A percentile compares a stretch with the other conserved stretches of the same genome.
Conservation (phyloP, 2,113 vertebrate species). For the Pollimyrus isidori region DNA sequence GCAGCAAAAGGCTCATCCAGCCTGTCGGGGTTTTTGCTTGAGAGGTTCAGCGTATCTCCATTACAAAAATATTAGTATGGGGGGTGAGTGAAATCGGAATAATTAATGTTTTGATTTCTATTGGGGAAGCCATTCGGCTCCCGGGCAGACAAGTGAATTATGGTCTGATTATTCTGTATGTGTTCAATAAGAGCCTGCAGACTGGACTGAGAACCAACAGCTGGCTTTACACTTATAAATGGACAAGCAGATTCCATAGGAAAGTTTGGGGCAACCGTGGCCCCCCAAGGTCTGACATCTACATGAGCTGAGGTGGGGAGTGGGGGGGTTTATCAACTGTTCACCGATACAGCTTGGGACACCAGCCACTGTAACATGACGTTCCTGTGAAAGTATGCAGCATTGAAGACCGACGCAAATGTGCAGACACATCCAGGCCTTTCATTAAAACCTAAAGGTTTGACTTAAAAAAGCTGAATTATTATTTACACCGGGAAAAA, state of each 20-base stretch:
- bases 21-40: neutral
- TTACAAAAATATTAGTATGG: conserved; percentile 12
- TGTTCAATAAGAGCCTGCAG: conserved; percentile 14
- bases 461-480: neutral
- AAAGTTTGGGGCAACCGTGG: neutral
- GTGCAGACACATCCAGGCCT: neutral
- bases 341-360: neutral
- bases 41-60: neutral
- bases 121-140: neutral
- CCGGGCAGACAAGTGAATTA: conserved; percentile 15
- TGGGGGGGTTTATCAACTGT: neutral
- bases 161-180: conserved; percentile 31
- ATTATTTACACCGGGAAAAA: neutral
- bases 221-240: neutral
- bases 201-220: neutral
- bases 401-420: neutral
- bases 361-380: neutral
- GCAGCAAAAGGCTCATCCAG: neutral
- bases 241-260: neutral
- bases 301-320: neutral
- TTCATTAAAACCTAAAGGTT: neutral
- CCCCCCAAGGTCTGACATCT: neutral
- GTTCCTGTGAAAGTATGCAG: neutral
- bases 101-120: conserved; percentile 17
- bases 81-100: neutral